phyloP scores from a whole-genome alignment of 2,888 invertebrate genomes.

The Eristalis pertinax region DNA sequence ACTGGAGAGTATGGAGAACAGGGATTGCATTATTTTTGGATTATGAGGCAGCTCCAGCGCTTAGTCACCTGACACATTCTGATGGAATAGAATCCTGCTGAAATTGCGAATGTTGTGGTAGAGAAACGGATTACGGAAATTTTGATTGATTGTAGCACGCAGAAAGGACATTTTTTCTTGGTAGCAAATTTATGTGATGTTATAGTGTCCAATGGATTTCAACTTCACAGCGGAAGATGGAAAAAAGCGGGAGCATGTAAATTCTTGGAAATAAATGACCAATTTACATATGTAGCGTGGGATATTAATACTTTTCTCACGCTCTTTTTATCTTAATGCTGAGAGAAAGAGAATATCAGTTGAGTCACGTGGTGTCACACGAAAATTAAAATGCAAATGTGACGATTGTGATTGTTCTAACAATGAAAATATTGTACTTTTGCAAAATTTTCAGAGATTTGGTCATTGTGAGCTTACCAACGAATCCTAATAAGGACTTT shows the following conservation, averaged over 20 bases:
- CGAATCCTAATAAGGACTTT: no score
- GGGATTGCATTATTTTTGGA: slow-evolving; percentile 70
- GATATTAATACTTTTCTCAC: no score
- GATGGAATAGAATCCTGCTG: slow-evolving; percentile 55
- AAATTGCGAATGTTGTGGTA: slow-evolving; percentile 47
- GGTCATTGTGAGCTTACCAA: no score
- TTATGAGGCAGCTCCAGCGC: slow-evolving; percentile 45
- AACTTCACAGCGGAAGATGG: slow-evolving; percentile 10
- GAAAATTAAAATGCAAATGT: no score
- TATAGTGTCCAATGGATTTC: slow-evolving; percentile 20
- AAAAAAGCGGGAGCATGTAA: slow-evolving; percentile 16
- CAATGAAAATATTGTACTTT: no score
- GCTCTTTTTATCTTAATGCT: no score
- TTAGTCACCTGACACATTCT: slow-evolving; percentile 66
- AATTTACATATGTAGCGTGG: background rate
- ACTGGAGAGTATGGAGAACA: slow-evolving; percentile 5
- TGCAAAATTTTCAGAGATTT: no score
- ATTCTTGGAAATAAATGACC: slow-evolving; percentile 61
- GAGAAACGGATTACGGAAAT: slow-evolving; percentile 23
- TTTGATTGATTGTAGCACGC: slow-evolving; percentile 69
- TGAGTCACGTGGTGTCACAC: no score
- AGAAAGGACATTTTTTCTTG: slow-evolving; percentile 54
- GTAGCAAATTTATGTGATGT: slow-evolving; percentile 20
- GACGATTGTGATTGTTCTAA: no score
- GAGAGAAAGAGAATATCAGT: no score